Evolutionary conservation across 2,888 invertebrate species (phyloP).

Genomic region (Trissolcus japonicus): DNA sequence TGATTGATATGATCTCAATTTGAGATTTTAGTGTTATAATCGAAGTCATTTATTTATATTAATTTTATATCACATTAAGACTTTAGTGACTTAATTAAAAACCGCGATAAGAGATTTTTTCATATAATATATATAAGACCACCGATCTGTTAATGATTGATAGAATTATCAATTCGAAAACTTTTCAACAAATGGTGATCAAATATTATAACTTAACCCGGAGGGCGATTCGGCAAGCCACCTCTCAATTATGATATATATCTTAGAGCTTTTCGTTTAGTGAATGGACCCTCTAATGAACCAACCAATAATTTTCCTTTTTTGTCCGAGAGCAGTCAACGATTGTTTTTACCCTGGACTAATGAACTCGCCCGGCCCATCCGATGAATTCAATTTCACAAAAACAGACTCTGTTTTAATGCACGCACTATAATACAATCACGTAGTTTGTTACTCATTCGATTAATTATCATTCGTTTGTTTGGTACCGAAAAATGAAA

Average conservation of each 20-base stretch:
- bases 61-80: too few relatives aligned
- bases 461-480: conserved; percentile 27
- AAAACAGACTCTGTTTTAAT: conserved; percentile 33
- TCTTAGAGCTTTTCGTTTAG: conserved; percentile 49
- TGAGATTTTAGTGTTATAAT: not conserved
- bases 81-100: too few relatives aligned
- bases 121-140: too few relatives aligned
- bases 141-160: conserved; percentile 24
- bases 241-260: conserved; percentile 48
- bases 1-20: not conserved
- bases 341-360: conserved; percentile 41
- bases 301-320: conserved; percentile 44
- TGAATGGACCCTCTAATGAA: conserved; percentile 52
- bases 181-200: conserved; percentile 39
- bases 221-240: conserved; percentile 44
- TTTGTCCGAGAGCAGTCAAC: conserved; percentile 30
- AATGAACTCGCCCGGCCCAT: conserved; percentile 42
- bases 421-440: conserved; percentile 17
- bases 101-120: too few relatives aligned
- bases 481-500: not conserved
- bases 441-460: conserved; percentile 23
- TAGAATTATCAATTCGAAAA: conserved; percentile 39
- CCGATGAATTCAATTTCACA: conserved; percentile 45
- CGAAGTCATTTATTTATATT: too few relatives aligned
- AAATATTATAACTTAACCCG: conserved; percentile 43